Base-by-base conservation (phyloP, 2,888 invertebrate species). In the Rhagonycha lutea region DNA sequence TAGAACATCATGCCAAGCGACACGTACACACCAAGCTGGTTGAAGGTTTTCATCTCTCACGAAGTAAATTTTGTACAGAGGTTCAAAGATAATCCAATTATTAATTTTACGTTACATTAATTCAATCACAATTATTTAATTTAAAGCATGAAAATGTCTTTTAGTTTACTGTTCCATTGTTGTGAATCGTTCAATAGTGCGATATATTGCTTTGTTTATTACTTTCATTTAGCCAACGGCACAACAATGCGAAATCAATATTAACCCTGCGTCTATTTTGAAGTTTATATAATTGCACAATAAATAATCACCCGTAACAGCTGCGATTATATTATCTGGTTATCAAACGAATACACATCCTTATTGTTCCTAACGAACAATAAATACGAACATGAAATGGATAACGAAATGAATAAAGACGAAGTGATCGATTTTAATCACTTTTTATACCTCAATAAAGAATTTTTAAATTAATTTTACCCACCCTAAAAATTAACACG, bases 171-270 rank as follows among this genome's bases (percentile, higher is more conserved):
- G 63, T 47, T 24, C 63, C 26, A 65, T 65, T 65, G 63, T 65
- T 65, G n/a, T 65, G 26, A 12, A 24, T 62, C 62, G 47, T n/a
- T 47, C 47, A 47, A 47, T 47, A 47, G 47, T 47, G 62, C 62
- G 62, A 62, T 62, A 62, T 62, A 62, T 62, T 62, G 63, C 63
- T 65, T 26, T 65, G 26, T 65, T 65, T 65, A 65, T 65, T 65
- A 65, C 63, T 65, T 65, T 65, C 26, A 65, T 65, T 24, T 65
- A 23, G 26, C 63, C 63, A 24, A 11, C 63, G 18, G 24, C 63
- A 65, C 63, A 65, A 14, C 47, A 47, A 47, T 47, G 47, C 47
- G 47, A 23, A 65, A 65, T 65, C 63, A 26, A 65, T 65, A 65
- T 65, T 65, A 65, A 65, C 63, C 63, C 63, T 23, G 23, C 63